These are phyloP conservation scores for Mallotus villosus DNA, from an alignment of 2,797 vertebrate species.

Conservation along the genomic window DNA sequence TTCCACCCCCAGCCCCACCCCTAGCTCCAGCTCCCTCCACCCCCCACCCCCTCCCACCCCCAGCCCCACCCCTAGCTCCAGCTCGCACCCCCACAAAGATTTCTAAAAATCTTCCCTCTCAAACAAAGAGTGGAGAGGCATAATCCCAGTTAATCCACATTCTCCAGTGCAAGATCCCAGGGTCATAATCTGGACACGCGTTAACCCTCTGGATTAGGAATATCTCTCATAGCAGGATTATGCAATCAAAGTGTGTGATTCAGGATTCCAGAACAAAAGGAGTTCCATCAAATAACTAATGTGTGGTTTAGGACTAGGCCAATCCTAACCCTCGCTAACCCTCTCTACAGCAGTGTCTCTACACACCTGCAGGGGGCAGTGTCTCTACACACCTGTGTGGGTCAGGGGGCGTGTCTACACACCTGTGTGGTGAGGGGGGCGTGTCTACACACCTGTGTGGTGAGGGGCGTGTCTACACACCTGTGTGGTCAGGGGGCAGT, in stretches of 20 bases:
- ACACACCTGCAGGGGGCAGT: neutral
- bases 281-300: neutral
- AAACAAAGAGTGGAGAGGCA: neutral
- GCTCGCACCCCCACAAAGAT: too few species aligned
- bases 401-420: too few species aligned
- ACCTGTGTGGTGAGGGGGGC: too few species aligned
- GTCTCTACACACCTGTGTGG: too few species aligned
- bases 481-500: too few species aligned
- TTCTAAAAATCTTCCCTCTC: neutral
- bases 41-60: too few species aligned
- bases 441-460: too few species aligned
- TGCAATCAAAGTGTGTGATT: neutral
- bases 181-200: neutral
- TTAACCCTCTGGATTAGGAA: neutral
- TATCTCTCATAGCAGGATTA: neutral
- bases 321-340: neutral
- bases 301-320: neutral
- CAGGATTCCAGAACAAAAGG: neutral
- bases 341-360: neutral
- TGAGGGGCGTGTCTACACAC: too few species aligned
- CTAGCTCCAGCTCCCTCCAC: too few species aligned
- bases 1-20: too few species aligned
- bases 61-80: too few species aligned
- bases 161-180: neutral
- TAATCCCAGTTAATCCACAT: neutral